phyloP scores from a whole-genome alignment of 2,797 vertebrate genomes.

The Odontamblyopus rebecca region DNA sequence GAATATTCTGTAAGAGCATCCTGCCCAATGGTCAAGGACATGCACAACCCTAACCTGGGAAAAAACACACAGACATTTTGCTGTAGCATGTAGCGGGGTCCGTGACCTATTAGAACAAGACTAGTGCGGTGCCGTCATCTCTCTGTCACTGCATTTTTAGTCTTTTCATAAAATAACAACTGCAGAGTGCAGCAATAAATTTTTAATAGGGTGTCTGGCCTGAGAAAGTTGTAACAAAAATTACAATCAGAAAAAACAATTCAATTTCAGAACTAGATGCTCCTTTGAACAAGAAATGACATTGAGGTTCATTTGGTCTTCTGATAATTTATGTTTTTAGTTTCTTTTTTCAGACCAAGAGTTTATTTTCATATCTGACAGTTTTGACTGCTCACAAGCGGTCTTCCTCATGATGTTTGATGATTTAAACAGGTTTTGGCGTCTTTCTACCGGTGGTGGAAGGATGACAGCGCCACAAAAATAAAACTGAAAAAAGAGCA shows the following conservation, averaged over 20 bases:
- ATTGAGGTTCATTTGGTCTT: too few species aligned
- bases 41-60: constrained; percentile 45
- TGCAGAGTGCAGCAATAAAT: constrained; percentile 40
- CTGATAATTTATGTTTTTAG: too few species aligned
- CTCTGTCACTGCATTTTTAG: constrained; percentile 27
- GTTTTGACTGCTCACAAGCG: too few species aligned
- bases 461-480: too few species aligned
- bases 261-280: too few species aligned
- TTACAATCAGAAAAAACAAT: background rate
- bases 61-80: constrained; percentile 53
- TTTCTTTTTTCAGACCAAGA: too few species aligned
- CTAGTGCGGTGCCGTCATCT: constrained; percentile 46
- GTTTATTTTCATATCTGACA: too few species aligned
- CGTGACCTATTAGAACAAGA: constrained; percentile 51
- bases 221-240: background rate
- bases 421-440: too few species aligned
- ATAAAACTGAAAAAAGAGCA: too few species aligned
- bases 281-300: background rate
- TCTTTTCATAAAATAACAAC: constrained; percentile 29
- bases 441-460: too few species aligned
- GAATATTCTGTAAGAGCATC: constrained; percentile 67
- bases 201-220: constrained; percentile 25
- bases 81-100: constrained; percentile 57
- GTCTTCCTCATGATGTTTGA: too few species aligned
- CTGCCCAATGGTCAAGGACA: constrained; percentile 71